These are phyloP conservation scores for Leptogaster cylindrica DNA, from an alignment of 2,888 invertebrate genomes.

Conservation along the genomic window DNA sequence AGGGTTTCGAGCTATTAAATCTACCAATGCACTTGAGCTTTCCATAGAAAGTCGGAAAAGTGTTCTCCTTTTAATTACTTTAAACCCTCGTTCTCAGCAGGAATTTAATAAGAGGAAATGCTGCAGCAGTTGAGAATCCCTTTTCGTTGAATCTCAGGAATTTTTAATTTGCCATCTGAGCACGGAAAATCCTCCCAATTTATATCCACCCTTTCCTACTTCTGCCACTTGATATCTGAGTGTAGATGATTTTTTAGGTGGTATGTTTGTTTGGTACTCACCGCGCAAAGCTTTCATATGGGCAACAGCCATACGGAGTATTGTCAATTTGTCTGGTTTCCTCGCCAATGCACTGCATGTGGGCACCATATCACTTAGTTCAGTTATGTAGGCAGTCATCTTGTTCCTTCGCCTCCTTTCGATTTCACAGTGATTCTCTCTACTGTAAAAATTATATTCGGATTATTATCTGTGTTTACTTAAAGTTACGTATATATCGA, in stretches of 20 bases:
- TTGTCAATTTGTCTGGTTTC: slow-evolving; percentile 98
- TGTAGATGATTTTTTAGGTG: background rate
- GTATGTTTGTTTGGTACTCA: slow-evolving; percentile 59
- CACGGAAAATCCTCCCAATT: slow-evolving; percentile 12
- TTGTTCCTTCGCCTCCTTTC: slow-evolving; percentile 97
- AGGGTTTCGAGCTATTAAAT: background rate
- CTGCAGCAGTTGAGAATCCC: background rate
- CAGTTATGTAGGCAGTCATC: slow-evolving; percentile 99
- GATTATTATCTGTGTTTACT: too few relatives aligned
- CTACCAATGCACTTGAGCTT: slow-evolving; percentile 1
- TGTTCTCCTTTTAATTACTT: slow-evolving; percentile 32
- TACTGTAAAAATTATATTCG: slow-evolving; percentile 72
- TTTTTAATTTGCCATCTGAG: slow-evolving; percentile 30
- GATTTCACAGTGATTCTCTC: slow-evolving; percentile 99
- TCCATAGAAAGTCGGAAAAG: background rate
- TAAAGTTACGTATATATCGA: too few relatives aligned
- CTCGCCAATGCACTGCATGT: slow-evolving; percentile 97
- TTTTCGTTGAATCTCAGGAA: slow-evolving; percentile 9
- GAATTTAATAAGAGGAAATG: slow-evolving; percentile 27
- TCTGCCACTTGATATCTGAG: background rate
- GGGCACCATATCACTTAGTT: slow-evolving; percentile 99
- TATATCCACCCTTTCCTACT: background rate
- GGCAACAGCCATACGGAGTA: slow-evolving; percentile 98
- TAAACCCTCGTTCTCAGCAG: slow-evolving; percentile 5
- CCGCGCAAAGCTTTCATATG: slow-evolving; percentile 98